Evolutionary conservation across 2,797 vertebrate species (phyloP).

Genomic region (Lepus townsendii): DNA sequence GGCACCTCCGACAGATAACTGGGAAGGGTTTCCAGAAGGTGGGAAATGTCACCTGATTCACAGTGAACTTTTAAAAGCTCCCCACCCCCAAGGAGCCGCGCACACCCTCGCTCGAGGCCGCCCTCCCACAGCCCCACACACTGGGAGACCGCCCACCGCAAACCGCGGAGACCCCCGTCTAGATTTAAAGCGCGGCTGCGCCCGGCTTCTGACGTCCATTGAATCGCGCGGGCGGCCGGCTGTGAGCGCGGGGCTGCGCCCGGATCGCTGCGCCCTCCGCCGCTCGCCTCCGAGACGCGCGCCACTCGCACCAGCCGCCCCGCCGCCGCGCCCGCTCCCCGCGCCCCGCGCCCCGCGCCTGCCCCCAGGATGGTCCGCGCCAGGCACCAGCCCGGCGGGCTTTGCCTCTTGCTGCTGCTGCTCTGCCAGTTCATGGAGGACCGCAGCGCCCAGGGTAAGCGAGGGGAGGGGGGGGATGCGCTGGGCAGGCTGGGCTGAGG

Average conservation of each 20-base stretch:
- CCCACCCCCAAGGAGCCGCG: conserved; percentile 92
- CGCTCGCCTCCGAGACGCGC: conserved; percentile 85
- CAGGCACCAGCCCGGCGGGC: conserved; percentile 93
- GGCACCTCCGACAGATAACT: conserved; percentile 85
- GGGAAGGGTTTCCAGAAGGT: conserved; percentile 89
- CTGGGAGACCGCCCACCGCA: conserved; percentile 99
- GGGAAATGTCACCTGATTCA: conserved; percentile 97
- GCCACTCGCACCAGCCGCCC: conserved; percentile 83
- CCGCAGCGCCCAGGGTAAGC: conserved; percentile 98
- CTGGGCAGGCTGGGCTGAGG: conserved; percentile 27
- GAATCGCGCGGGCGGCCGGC: conserved; percentile 93
- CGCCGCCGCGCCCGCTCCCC: conserved; percentile 67
- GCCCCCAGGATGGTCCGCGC: conserved; percentile 95
- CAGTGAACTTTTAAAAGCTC: conserved; percentile 95
- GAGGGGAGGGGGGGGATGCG: conserved; percentile 45
- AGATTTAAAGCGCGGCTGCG: conserved; percentile 99
- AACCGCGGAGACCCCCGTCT: conserved; percentile 98
- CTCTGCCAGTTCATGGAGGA: conserved; percentile 97
- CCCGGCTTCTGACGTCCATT: conserved; percentile 98
- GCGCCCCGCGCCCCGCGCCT: conserved; percentile 86
- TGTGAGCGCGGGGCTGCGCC: conserved; percentile 89
- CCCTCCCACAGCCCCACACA: conserved; percentile 87
- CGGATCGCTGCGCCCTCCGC: conserved; percentile 82
- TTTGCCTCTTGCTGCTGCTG: conserved; percentile 94
- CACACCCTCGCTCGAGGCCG: conserved; percentile 82